A percentile compares a stretch with the other conserved stretches of the same genome.
Conservation (phyloP, 2,888 invertebrate genomes). For the Smittia sp. region DNA sequence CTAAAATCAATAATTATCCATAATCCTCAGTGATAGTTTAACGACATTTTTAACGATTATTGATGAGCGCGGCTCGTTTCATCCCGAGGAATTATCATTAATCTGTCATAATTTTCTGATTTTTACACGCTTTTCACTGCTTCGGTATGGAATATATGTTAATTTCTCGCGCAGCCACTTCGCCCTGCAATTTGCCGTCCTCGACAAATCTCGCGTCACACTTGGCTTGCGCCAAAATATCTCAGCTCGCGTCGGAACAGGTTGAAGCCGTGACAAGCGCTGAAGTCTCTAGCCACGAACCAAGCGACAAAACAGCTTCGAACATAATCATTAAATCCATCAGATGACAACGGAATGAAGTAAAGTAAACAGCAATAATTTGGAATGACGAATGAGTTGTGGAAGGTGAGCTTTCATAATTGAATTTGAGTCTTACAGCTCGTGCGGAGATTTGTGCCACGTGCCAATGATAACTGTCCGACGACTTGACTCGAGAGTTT, state of each 20-base stretch:
- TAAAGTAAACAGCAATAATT: constrained; percentile 30
- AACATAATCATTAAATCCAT: constrained; percentile 26
- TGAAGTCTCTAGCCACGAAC: constrained; percentile 20
- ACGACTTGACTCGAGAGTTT: neutral
- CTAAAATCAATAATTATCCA: constrained; percentile 23
- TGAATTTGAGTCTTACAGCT: constrained; percentile 14
- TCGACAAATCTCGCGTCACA: neutral
- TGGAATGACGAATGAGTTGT: constrained; percentile 17
- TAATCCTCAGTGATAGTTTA: constrained; percentile 35
- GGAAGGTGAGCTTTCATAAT: constrained; percentile 14
- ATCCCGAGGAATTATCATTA: constrained; percentile 28
- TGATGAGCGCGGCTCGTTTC: constrained; percentile 29
- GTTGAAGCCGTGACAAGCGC: neutral
- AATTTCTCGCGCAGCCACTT: neutral
- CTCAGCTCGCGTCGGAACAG: neutral
- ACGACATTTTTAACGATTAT: constrained; percentile 30
- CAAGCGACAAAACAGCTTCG: neutral
- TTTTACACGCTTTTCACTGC: constrained; percentile 36
- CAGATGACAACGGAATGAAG: constrained; percentile 14
- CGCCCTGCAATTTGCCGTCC: neutral
- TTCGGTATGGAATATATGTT: constrained; percentile 13
- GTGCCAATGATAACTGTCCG: constrained; percentile 33
- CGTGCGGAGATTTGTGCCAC: constrained; percentile 29
- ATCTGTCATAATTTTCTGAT: constrained; percentile 32
- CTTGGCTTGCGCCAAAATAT: neutral